Conservation (phyloP, 2,888 invertebrate species). For the Apamea anceps region DNA sequence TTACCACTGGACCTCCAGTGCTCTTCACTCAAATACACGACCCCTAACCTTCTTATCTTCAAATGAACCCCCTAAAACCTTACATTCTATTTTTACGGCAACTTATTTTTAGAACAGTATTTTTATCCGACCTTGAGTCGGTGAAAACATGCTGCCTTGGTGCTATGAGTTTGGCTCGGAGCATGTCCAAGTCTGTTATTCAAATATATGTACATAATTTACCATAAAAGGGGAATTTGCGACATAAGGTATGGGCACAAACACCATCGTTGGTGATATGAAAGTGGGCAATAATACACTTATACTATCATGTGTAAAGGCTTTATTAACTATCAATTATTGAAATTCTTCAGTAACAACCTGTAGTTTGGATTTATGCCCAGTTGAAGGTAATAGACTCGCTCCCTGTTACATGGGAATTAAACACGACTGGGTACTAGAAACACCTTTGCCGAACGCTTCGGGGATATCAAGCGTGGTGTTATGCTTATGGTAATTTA, state of each 20-base stretch:
- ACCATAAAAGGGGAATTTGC: conserved; percentile 25
- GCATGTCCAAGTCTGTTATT: conserved; percentile 43
- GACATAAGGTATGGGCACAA: conserved; percentile 30
- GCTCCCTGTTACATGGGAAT: neutral
- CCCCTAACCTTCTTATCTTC: neutral
- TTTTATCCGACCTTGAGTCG: conserved; percentile 52
- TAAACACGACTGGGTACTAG: too few relatives aligned
- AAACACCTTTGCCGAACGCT: too few relatives aligned
- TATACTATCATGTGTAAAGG: neutral
- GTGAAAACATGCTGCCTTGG: conserved; percentile 43
- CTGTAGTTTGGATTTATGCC: neutral
- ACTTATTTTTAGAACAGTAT: conserved; percentile 53
- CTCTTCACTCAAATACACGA: neutral
- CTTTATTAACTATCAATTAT: conserved; percentile 4
- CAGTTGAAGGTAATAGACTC: neutral
- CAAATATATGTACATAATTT: conserved; percentile 61
- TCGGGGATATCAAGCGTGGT: too few relatives aligned
- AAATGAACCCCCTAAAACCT: conserved; percentile 9
- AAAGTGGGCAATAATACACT: conserved; percentile 25
- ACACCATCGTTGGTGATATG: conserved; percentile 25
- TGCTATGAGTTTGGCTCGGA: conserved; percentile 26
- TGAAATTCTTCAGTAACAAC: neutral
- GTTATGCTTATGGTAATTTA: neutral
- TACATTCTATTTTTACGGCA: conserved; percentile 45
- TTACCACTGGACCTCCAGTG: neutral